Evolutionary conservation across 2,888 invertebrate species (phyloP).

Genomic region (Synanthedon tipuliformis): DNA sequence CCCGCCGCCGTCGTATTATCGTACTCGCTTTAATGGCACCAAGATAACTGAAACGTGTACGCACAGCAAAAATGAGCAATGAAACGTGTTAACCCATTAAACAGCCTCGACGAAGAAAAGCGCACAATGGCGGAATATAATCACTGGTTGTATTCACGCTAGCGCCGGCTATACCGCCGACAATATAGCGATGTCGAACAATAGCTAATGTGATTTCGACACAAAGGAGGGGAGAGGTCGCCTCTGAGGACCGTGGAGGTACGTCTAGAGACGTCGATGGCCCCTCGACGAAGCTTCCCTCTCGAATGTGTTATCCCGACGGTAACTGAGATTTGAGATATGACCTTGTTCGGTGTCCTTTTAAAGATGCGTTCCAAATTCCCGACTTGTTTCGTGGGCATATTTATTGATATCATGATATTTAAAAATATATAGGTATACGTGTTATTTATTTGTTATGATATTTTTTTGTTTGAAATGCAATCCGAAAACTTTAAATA

Average conservation of each 20-base stretch:
- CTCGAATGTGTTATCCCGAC: slow-evolving; percentile 6
- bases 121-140: slow-evolving; percentile 7
- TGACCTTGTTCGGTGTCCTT: slow-evolving; percentile 31
- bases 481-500: no score
- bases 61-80: neutral
- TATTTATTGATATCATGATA: neutral
- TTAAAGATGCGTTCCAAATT: neutral
- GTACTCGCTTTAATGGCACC: neutral
- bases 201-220: slow-evolving; percentile 43
- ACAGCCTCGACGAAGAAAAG: neutral
- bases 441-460: neutral
- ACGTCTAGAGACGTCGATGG: slow-evolving; percentile 6
- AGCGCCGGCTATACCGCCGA: slow-evolving; percentile 3
- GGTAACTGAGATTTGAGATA: slow-evolving; percentile 25
- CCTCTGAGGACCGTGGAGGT: slow-evolving; percentile 16
- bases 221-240: slow-evolving; percentile 20
- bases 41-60: neutral
- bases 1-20: neutral
- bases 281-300: slow-evolving; percentile 8
- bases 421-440: neutral
- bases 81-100: neutral
- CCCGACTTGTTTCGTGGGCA: neutral
- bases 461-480: no score
- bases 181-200: slow-evolving; percentile 33
- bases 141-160: slow-evolving; percentile 7